Evolutionary conservation across 2,888 invertebrate species (phyloP).

Genomic region (Argyra leucocephala): DNA sequence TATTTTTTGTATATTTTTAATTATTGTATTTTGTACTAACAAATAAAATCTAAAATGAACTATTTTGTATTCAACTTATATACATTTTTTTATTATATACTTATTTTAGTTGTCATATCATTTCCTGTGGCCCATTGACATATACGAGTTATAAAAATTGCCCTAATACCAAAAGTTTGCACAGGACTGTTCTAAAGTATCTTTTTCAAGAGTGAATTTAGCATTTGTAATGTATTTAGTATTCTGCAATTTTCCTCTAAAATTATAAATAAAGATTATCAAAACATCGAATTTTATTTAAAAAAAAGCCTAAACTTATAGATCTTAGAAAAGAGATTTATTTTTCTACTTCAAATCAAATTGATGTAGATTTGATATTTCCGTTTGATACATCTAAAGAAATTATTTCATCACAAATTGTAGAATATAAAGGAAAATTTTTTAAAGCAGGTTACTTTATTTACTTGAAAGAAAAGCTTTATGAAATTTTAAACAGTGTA

Average conservation of each 20-base stretch:
- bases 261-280: neutral
- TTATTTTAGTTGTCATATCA: too few species aligned
- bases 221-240: constrained; percentile 6
- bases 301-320: neutral
- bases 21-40: too few species aligned
- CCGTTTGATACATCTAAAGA: constrained; percentile 8
- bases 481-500: neutral
- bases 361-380: constrained; percentile 1
- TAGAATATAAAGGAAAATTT: constrained; percentile 1
- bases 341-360: too few species aligned
- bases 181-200: constrained; percentile 11
- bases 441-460: constrained; percentile 8
- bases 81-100: too few species aligned
- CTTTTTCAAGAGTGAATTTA: constrained; percentile 10
- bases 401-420: neutral
- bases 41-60: too few species aligned
- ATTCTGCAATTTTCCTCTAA: neutral
- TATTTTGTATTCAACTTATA: too few species aligned
- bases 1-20: too few species aligned
- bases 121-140: too few species aligned
- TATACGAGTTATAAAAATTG: too few species aligned
- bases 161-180: too few species aligned
- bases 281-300: neutral
- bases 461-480: neutral
- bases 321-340: neutral